phyloP scores from a whole-genome alignment of 2,113 vertebrate species.

The Neolamprologus variostigma region DNA sequence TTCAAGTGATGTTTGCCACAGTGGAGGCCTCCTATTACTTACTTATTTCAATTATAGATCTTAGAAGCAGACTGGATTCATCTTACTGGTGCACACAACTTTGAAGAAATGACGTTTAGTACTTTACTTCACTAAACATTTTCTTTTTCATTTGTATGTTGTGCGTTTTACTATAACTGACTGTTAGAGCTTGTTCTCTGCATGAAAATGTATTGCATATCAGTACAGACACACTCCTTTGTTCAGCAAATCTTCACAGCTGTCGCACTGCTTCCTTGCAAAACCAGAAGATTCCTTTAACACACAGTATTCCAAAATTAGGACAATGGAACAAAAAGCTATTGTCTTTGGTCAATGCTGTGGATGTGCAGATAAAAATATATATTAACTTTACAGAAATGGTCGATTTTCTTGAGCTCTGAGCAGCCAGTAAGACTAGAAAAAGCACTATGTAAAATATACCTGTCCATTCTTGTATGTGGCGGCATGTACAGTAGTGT shows the following conservation, averaged over 20 bases:
- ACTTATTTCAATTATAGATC: not conserved
- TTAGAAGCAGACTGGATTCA: not conserved
- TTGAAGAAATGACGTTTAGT: not conserved
- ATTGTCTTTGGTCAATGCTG: not conserved
- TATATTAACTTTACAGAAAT: not conserved
- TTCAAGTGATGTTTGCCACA: not conserved
- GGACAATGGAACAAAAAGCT: not conserved
- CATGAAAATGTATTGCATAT: slow-evolving; percentile 10
- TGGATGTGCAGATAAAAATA: not conserved
- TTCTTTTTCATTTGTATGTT: not conserved
- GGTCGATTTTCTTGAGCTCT: not conserved
- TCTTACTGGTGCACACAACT: not conserved
- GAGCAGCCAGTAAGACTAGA: not conserved
- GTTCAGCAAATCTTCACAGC: not conserved
- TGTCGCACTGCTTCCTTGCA: not conserved
- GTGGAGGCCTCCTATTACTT: not conserved
- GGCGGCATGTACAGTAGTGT: not conserved
- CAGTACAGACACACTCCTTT: slow-evolving; percentile 13
- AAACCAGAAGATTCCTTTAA: not conserved
- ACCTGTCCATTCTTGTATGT: not conserved
- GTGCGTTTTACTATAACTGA: not conserved
- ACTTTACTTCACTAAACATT: not conserved
- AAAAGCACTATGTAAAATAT: not conserved
- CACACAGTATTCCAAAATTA: not conserved
- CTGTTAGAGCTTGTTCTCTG: not conserved